Evolutionary conservation across 2,888 invertebrate genomes (phyloP).

Genomic region (Tetragonula carbonaria): DNA sequence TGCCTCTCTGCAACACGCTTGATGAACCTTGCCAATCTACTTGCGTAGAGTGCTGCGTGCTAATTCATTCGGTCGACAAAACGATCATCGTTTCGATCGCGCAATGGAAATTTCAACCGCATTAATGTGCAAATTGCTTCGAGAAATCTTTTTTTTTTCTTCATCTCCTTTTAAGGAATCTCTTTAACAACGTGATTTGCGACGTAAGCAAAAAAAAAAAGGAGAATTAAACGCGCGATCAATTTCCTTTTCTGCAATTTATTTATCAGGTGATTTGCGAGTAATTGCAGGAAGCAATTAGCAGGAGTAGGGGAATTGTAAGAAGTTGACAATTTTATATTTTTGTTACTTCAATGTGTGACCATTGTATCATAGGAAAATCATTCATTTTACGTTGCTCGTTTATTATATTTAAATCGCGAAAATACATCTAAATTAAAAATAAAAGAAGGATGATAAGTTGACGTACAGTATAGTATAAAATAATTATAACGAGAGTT

Average conservation of each 20-base stretch:
- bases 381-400: too few relatives aligned
- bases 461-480: neutral
- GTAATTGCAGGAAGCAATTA: too few relatives aligned
- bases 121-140: neutral
- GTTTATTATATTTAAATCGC: neutral
- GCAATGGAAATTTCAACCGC: neutral
- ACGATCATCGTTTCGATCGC: neutral
- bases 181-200: neutral
- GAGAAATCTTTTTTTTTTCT: neutral
- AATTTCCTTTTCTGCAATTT: neutral
- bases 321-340: too few relatives aligned
- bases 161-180: neutral
- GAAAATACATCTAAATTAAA: neutral
- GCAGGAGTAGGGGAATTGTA: too few relatives aligned
- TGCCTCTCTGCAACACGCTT: neutral
- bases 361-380: too few relatives aligned
- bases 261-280: neutral
- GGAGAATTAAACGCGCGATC: neutral
- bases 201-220: neutral
- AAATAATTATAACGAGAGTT: too few relatives aligned
- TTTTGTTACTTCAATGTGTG: too few relatives aligned
- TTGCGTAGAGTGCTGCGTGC: neutral
- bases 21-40: neutral
- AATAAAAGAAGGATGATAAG: neutral
- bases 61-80: conserved; percentile 2